Conservation (phyloP, 2,888 invertebrate species). For the Podotricha telesiphe region DNA sequence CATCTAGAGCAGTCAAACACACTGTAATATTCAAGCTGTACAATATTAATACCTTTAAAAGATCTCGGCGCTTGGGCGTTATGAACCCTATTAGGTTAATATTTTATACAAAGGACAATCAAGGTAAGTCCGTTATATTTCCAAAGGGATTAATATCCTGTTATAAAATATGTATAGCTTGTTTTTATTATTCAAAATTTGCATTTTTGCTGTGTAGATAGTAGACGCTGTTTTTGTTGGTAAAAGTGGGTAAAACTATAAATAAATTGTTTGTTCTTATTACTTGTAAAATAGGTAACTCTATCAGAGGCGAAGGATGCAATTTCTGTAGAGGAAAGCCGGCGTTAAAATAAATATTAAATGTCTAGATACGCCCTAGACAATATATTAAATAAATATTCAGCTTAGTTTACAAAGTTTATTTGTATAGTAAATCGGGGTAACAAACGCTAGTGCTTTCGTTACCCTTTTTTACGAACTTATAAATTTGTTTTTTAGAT, state of each 20-base stretch:
- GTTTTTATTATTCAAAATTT: constrained; percentile 17
- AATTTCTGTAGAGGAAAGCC: no score
- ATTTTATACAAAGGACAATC: constrained; percentile 35
- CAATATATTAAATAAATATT: no score
- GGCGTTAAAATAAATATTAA: no score
- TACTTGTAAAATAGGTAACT: no score
- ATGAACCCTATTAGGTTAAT: constrained; percentile 28
- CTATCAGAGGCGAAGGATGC: no score
- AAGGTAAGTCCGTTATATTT: constrained; percentile 29
- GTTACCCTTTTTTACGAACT: no score
- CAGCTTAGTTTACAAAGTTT: no score
- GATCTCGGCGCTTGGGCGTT: constrained; percentile 15
- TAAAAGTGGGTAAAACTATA: no score
- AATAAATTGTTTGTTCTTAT: not conserved
- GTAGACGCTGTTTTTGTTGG: not conserved
- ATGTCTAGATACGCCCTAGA: no score
- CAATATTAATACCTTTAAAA: constrained; percentile 25
- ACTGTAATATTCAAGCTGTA: constrained; percentile 19
- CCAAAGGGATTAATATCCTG: constrained; percentile 24
- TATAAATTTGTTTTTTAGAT: no score
- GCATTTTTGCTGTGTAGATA: not conserved
- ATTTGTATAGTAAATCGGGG: no score
- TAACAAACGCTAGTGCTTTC: no score
- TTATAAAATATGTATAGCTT: constrained; percentile 13
- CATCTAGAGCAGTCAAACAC: not conserved